Base-by-base conservation (phyloP, 2,797 vertebrate genomes). In the Gymnoscopelus braueri region DNA sequence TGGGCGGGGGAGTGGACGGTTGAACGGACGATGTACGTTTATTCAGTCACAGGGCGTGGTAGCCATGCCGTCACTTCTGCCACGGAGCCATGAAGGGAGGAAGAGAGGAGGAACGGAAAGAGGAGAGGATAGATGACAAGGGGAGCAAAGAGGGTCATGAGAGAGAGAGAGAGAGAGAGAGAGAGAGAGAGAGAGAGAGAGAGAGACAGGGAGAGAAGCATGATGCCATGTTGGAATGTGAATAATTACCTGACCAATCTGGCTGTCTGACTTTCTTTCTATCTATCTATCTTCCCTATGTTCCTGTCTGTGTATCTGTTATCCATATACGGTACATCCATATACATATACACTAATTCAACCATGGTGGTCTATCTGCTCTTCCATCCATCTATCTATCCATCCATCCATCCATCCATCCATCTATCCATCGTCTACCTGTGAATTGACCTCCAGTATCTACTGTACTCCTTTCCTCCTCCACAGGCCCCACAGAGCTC, bases 401-500 rank as follows among this genome's bases (percentile, higher is more conserved):
- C 3, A 56, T 4, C 4, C 3, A 56, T 56, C 49, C 14, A 12
- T 53, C 62, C 4, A 39, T 32, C 54, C 6, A 63, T 19, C 32
- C 35, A 55, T 44, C 32, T 14, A 29, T 49, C 6, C 11, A 10
- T n/a, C 3, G 26, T n/a, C 35, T 39, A 10, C 10, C 39, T 14
- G 5, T 29, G 11, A 44, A 44, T 10, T 44, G 9, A 44, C 39
- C 32, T 35, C 32, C 32, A 35, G 4, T 35, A 35, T 44, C 39
- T 44, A 8, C 39, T 44, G 7, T 23, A 2, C 19, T 4, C 54
- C 35, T 14, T 7, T 9, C 23, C 24, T 49, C 15, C 47, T 71
- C 64, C 59, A 7, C 67, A 94, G 94, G 86, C 71, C 91, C 91
- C 56, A 84, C 92, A 48, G 54, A 0, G 19, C 0, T 65, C 51